These are phyloP conservation scores for Philopotamus ludificatus DNA, from an alignment of 1,140 invertebrate species.

Conservation along the genomic window DNA sequence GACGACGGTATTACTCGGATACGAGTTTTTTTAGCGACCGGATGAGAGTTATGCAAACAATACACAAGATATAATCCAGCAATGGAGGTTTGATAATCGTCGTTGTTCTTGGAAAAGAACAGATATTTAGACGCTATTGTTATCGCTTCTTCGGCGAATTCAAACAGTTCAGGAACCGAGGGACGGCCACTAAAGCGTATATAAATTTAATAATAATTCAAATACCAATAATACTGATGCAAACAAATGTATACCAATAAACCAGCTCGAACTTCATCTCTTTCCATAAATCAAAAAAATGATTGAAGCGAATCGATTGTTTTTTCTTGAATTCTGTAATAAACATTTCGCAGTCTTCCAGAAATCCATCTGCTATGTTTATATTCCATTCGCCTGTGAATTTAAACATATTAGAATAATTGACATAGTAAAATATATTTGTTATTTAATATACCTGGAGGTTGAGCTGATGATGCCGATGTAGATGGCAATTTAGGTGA, in stretches of 20 bases:
- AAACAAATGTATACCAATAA: conserved; percentile 3
- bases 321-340: too few relatives aligned
- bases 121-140: conserved; percentile 10
- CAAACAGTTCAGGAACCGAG: conserved; percentile 14
- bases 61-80: conserved; percentile 13
- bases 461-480: too few relatives aligned
- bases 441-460: too few relatives aligned
- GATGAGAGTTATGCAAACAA: background rate
- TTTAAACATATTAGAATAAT: too few relatives aligned
- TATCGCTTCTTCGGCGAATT: conserved; percentile 16
- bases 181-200: conserved; percentile 7
- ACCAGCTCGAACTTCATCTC: conserved; percentile 9
- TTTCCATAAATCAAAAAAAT: too few relatives aligned
- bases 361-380: too few relatives aligned
- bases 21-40: background rate
- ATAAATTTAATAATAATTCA: background rate
- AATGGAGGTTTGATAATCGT: background rate
- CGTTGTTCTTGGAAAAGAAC: background rate
- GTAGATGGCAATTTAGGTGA: too few relatives aligned
- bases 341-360: too few relatives aligned
- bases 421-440: too few relatives aligned
- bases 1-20: background rate
- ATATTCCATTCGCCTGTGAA: too few relatives aligned
- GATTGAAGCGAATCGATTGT: too few relatives aligned
- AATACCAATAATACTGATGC: background rate